Evolutionary conservation across 2,888 invertebrate genomes (phyloP), one percentile per base, ranked within the genome.

Genomic region (Nemotelus pantherinus): DNA sequence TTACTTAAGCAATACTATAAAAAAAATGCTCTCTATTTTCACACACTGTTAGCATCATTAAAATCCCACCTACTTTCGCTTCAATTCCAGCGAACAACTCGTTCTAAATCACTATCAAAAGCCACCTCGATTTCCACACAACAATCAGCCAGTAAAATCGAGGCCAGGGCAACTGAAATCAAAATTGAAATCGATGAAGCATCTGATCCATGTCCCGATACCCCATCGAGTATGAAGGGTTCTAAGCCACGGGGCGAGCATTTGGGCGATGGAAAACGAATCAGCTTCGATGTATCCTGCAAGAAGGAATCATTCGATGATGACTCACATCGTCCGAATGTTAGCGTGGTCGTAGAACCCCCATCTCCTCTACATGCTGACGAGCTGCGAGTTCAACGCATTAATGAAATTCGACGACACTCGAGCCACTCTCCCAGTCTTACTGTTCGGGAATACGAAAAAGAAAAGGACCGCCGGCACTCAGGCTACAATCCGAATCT

Each of bases 341-440:
- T 93, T 78, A 91, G 92, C 85, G 93, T 93, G 58, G 91, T 93
- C 70, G 92, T 93, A 58, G 92, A 93, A 84, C 93, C 93, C 80
- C 93, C 93, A 63, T 93, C 93, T 76, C 93, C 93, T 67, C 90
- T 92, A 79, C 89, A 90, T 83, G 91, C 91, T 81, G 92, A 92
- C 81, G 80, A 81, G 88, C 57, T 88, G 88, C 80, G 86, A 80
- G 88, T 88, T 88, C 80, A 89, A 87, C 45, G 82, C 76, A 82
- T 85, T 65, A 82, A 83, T 76, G 86, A 86, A 81, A 83, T 89
- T 84, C 81, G 86, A 85, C 82, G 89, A 83, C 81, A 89, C 85
- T 82, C 88, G 84, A 79, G 88, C 79, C 87, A 87, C 82, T 84
- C 86, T 44, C 84, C 87, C 57, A 90, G 84, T 84, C 88, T 82